Conservation (phyloP, 2,113 vertebrate species). For the Sceloporus undulatus region DNA sequence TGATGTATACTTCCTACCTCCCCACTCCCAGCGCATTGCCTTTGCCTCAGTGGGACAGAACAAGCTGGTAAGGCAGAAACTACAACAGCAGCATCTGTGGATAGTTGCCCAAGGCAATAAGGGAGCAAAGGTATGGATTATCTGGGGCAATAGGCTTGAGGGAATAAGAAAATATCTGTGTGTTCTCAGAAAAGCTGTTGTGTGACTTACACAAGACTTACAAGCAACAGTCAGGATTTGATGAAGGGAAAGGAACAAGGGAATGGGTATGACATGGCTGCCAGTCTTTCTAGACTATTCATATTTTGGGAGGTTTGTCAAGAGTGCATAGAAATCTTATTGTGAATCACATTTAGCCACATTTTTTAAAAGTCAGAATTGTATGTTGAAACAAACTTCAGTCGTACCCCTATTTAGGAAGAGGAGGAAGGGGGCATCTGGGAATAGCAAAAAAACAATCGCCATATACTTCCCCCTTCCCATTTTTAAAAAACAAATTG, state of each 20-base stretch:
- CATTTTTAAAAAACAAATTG: background rate
- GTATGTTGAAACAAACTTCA: background rate
- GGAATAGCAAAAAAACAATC: background rate
- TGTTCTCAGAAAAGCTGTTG: background rate
- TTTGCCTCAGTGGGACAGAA: background rate
- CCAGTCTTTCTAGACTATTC: background rate
- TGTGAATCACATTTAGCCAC: background rate
- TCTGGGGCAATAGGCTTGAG: too few relatives aligned
- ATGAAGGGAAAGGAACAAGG: background rate
- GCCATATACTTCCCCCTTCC: too few relatives aligned
- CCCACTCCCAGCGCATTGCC: too few relatives aligned
- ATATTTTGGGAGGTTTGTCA: background rate
- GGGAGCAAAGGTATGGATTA: background rate
- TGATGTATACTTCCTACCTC: background rate
- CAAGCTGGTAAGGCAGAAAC: background rate
- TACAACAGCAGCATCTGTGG: background rate
- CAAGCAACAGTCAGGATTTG: background rate
- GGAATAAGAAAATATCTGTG: too few relatives aligned
- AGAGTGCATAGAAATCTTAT: background rate
- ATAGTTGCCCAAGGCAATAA: background rate
- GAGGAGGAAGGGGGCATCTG: background rate
- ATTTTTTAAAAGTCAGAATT: background rate
- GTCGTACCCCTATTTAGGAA: background rate
- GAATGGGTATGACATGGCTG: background rate
- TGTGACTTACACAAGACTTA: background rate